Conservation (phyloP, 2,888 invertebrate genomes). For the Noctua comes region DNA sequence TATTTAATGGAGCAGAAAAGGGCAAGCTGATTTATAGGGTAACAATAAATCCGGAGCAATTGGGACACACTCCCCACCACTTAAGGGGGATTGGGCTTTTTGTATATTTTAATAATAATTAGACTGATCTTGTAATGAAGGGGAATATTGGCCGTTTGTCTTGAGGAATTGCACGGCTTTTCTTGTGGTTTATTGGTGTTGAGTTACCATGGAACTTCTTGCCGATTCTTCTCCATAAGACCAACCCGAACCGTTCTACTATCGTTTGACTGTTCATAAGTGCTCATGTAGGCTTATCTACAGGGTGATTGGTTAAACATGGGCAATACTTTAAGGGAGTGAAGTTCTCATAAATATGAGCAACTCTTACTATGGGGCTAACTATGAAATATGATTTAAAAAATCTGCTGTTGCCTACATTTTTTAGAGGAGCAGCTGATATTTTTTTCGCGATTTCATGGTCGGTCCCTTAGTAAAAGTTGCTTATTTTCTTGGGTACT, state of each 20-base stretch:
- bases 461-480: too few species aligned
- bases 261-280: not conserved
- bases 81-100: conserved; percentile 70
- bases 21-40: conserved; percentile 77
- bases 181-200: not conserved
- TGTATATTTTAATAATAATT: conserved; percentile 71
- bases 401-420: too few species aligned
- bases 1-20: conserved; percentile 79
- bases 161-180: not conserved
- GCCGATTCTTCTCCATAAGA: not conserved
- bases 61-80: conserved; percentile 73
- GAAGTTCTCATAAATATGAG: too few species aligned
- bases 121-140: conserved; percentile 47
- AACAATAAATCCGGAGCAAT: conserved; percentile 76
- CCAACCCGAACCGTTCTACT: not conserved
- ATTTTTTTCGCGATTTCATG: too few species aligned
- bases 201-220: not conserved
- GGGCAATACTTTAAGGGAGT: too few species aligned
- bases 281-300: not conserved
- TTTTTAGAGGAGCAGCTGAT: too few species aligned
- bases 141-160: conserved; percentile 40
- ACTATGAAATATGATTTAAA: too few species aligned
- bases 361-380: too few species aligned
- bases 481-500: too few species aligned
- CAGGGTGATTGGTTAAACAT: too few species aligned